Evolutionary conservation across 2,888 invertebrate species (phyloP).

Genomic region (Agrilus biguttatus): DNA sequence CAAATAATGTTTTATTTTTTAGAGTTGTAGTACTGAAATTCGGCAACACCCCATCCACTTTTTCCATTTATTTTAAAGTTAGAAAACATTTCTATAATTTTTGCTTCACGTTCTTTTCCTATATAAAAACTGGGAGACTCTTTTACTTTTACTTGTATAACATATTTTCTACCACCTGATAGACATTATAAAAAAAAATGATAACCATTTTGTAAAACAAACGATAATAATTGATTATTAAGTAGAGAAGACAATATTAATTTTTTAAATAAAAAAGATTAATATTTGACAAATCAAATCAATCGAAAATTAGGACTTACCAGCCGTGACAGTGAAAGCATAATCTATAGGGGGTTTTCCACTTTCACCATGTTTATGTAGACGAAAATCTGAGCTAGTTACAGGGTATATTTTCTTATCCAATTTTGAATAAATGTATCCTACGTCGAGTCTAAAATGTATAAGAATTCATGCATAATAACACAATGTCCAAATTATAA

Average conservation of each 20-base stretch:
- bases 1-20: constrained; percentile 12
- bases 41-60: constrained; percentile 48
- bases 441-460: constrained; percentile 41
- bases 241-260: neutral
- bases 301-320: constrained; percentile 22
- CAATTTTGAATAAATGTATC: constrained; percentile 39
- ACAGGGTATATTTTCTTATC: constrained; percentile 28
- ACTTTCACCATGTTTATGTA: constrained; percentile 48
- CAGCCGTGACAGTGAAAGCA: constrained; percentile 43
- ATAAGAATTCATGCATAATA: neutral
- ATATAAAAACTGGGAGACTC: constrained; percentile 42
- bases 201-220: neutral
- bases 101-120: constrained; percentile 43
- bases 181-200: constrained; percentile 6
- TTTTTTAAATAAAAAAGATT: no score
- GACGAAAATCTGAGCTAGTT: constrained; percentile 36
- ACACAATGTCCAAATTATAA: no score
- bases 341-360: constrained; percentile 44
- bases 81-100: constrained; percentile 44
- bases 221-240: neutral
- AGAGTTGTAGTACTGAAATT: constrained; percentile 49
- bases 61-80: constrained; percentile 44
- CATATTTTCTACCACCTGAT: constrained; percentile 35
- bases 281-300: no score
- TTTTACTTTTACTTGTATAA: constrained; percentile 37